Evolutionary conservation across 2,888 invertebrate genomes (phyloP), one percentile per base, ranked within the genome.

Genomic region (Yponomeuta plumbellus): DNA sequence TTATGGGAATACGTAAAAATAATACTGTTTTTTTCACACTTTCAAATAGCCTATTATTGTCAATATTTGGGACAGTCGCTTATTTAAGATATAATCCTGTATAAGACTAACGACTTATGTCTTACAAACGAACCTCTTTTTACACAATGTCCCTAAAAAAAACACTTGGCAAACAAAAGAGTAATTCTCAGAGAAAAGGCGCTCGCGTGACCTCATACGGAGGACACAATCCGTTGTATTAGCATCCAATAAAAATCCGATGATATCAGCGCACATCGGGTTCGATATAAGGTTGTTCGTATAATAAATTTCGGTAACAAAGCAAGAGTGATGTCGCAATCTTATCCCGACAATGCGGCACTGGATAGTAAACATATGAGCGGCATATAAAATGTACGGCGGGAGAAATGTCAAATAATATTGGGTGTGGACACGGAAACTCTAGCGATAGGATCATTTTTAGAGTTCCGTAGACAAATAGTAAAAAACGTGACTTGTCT

Each of bases 351-450:
- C 65, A 65, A 23, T 26, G 56, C 63, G 40, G n/a, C 80, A 81
- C 79, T 80, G 75, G 73, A 72, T 65, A 26, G 71, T 66, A 66
- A 61, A 79, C 72, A 74, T 74, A 81, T 82, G 82, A 83, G 84
- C 79, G 80, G 76, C 75, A 74, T 76, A 81, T 81, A 81, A 85
- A 83, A 84, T 84, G 59, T 21, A 64, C 52, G 56, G 65, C 56
- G 26, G 13, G 57, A 57, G 65, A 57, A 65, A 57, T 56, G 56
- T 65, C 56, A 57, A 57, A 65, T 56, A 65, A 22, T 62, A 26
- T 39, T 17, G 39, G 62, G n/a, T 62, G 62, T 26, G 39, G 23
- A 1, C 34, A 62, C 34, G 17, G n/a, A 39, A 26, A 17, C 1
- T 39, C 8, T 8, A 34, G 62, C 17, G 26, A 13, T 17, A 13